Evolutionary conservation across 2,797 vertebrate species (phyloP), one percentile per base, ranked within the genome.

Genomic region (Antrozous pallidus): DNA sequence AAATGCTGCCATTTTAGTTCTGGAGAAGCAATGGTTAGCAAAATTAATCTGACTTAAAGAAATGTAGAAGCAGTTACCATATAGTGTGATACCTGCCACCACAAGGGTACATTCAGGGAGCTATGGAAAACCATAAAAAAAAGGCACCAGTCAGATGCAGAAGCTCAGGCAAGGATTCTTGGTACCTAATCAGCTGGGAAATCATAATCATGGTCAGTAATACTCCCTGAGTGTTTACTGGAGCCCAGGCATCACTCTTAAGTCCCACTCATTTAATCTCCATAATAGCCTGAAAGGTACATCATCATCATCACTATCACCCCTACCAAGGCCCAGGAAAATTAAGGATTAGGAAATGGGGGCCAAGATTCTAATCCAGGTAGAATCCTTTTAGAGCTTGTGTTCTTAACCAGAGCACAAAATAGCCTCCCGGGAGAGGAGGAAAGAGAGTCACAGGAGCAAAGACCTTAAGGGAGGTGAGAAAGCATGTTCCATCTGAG

Each of bases 31-130:
- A 73, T 8, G 4, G 16, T 42, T 40, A 88, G 11, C 26, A 89
- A 88, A 95, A 49, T 38, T 80, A 95, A 92, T 14, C 36, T 58
- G 28, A 83, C 65, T 20, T 88, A n/a, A 33, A 63, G 67, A 87
- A 89, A 61, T 89, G 28, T 56, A 94, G 42, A 36, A 71, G 54
- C 11, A 40, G 13, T 49, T 73, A 26, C 18, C n/a, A 8, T 33
- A 20, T 2, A 49, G 38, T 87, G 20, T 28, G 20, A 33, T 31
- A 31, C 0, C 20, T 11, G 3, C 24, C 74, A 61, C 36, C 85
- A 67, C 28, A 88, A 63, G 8, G 2, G 20, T 7, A 26, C 2
- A 24, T 17, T 33, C 36, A 17, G 20, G 24, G 2, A 49, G 20
- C n/a, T 24, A 2, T 38, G 14, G 26, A 58, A 88, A 47, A 82